Evolutionary conservation across 1,140 invertebrate species (phyloP), one percentile per base, ranked within the genome.

Genomic region (Cepaea nemoralis): DNA sequence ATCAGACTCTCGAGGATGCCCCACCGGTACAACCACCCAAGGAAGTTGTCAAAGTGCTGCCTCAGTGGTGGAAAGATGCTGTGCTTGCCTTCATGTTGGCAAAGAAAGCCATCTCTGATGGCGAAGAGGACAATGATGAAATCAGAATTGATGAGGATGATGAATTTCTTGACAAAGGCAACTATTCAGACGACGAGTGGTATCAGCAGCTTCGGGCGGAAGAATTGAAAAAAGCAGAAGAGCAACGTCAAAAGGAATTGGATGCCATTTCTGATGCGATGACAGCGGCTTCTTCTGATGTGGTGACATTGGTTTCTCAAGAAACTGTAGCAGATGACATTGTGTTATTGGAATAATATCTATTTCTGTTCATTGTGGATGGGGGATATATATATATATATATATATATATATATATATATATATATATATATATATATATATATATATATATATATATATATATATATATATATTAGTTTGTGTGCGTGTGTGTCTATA

Each of bases 181-280:
- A 79, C 63, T 79, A 79, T 63, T 79, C 77, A 48, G 77, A 79
- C 48, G 77, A 79, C 69, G 77, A 79, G 8, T 79, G 66, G 77
- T 33, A 27, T 37, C 42, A 35, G n/a, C 0, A 77, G 31, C 40
- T 63, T 0, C 24, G 55, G 3, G 16, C 5, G 33, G 42, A 75
- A 50, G 45, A 48, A 42, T 22, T 27, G 1, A 42, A 27, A 3
- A 39, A 39, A 66, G n/a, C 24, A 33, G 19, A 27, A 48, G 3
- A 22, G 35, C 3, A 74, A 42, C 8, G 39, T 2, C 6, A 10
- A 42, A 16, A 74, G n/a, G 12, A 74, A 19, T 1, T 27, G 33
- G 31, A 16, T 69, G 8, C 2, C 2, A 35, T 42, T 74, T 74
- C 8, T 69, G 37, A 33, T 16, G 27, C 66, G 10, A 24, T 69